Base-by-base conservation (phyloP, 35 echinoderm and acorn worm genomes). In the Apostichopus japonicus region DNA sequence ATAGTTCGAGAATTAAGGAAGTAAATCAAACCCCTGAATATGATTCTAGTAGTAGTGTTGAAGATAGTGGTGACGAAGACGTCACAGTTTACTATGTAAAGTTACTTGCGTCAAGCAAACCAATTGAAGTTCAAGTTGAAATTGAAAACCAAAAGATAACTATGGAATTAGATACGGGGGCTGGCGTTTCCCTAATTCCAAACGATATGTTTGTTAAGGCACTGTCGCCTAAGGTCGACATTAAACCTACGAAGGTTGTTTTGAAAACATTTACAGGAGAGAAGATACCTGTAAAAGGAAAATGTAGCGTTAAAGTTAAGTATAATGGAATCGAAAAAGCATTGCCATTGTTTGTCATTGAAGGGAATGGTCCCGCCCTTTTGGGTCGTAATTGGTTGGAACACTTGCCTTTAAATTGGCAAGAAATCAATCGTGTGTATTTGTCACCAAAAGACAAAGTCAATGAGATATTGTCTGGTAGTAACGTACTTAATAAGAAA, bases 91-190 rank as follows among this genome's bases (percentile, higher is more conserved):
- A 71, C 24, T 71, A 88, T 44, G 86, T 88, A 73, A 44, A 58
- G 70, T 11, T 88, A n/a, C n/a, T n/a, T 88, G 62, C 8, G 61
- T 88, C 86, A 88, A 3, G 59, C 27, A 27, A 88, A 33, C 86
- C 86, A 88, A 88, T 88, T 88, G 86, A 88, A 73, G 59, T 72
- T 72, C 2, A 51, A 73, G 86, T 88, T 88, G 62, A 8, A 23
- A 71, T 72, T 73, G 86, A 88, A 53, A 16, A 16, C 27, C n/a
- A 51, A 4, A 6, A 65, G 44, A 22, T 72, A 10, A 33, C 59
- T 51, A 71, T 88, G 86, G 83, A 63, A 87, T 87, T 87, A 65
- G 83, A 61, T 87, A 87, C 55, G 56, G 23, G 83, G 54, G 55
- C 86, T 91, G 25, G 11, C 0, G 52, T 55, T 11, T 91, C 76